Base-by-base conservation (phyloP, 2,797 vertebrate species). In the Agapornis canus region DNA sequence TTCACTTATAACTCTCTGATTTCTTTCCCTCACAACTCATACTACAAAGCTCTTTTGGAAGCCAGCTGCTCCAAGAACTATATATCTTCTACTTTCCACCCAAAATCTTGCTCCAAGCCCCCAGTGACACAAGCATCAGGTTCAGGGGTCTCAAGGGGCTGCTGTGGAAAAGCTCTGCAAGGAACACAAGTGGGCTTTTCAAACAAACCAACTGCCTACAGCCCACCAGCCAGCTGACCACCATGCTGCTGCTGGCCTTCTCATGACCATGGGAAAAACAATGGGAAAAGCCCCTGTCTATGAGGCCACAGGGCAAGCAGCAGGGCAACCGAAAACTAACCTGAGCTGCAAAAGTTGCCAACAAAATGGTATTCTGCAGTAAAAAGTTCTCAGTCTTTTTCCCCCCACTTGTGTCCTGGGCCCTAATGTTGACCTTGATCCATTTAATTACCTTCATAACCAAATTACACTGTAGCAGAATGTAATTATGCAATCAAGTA, bases 401-500 rank as follows among this genome's bases (percentile, higher is more conserved):
- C 13, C 5, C 32, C 20, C 47, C 10, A 14, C 22, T 93, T 65
- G 72, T 86, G 85, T 89, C 76, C 94, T 89, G 78, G 94, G 82
- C 87, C 71, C 84, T 77, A 60, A 64, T 86, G 71, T 82, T 97
- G 81, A 96, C 94, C 92, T 96, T 97, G 92, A 92, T 90, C 91
- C 82, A 92, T 43, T 94, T 96, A 93, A 94, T 96, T 96, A 96
- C 77, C 64, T 93, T 90, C 80, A 57, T 78, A 89, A 92, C 91
- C 72, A 95, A 86, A 90, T 94, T 89, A 93, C 60, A 82, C 65
- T 90, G 85, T 87, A 89, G 56, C 52, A 94, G 90, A 94, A 95
- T 76, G 76, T 81, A 97, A 97, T 97, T 95, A 82, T 76, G 89
- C 92, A 96, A 96, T 92, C 96, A 91, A 96, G 75, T 94, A 94